Base-by-base conservation (phyloP, 2,797 vertebrate genomes). In the Salmo trutta region DNA sequence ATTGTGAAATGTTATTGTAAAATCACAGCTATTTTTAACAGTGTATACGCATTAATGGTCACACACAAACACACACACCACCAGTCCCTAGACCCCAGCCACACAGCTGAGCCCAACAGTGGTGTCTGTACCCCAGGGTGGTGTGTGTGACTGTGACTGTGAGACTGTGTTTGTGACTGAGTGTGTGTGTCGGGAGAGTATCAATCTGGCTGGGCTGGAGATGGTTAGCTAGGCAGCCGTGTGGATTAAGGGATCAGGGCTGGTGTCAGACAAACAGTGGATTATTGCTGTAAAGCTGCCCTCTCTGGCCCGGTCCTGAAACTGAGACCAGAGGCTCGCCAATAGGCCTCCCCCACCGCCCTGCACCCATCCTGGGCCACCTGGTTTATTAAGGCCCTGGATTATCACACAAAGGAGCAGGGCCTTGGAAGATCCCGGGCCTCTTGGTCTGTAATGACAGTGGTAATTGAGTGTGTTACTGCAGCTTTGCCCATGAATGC, bases 261-360 rank as follows among this genome's bases (percentile, higher is more conserved):
- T 82, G 84, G 88, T 92, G 89, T 91, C 89, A 90, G 88, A 89
- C 89, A 92, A 92, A 90, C 88, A 90, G 85, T 87, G 90, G 92
- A 91, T 94, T 93, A 93, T 81, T 31, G 81, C 83, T 90, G 86
- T 93, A 94, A 93, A 89, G 85, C 85, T 51, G 73, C 33, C 78
- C 83, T 86, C 5, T 15, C 84, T 82, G 85, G 86, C 83, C 86
- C 33, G 1, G 66, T 73, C 77, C 83, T 82, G 86, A 87, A 83
- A 88, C 77, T 21, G 83, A 89, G 81, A 84, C 41, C 62, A 21
- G 70, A 27, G 65, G 56, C 77, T 78, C 27, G 15, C 56, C 68
- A 67, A 75, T 74, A 54, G 67, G 52, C 66, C 71, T 64, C 51
- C 51, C 59, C 73, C 72, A 69, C 15, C 68, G 52, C 54, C 73